Base-by-base conservation (phyloP, 2,797 vertebrate species). In the Notolabrus celidotus region DNA sequence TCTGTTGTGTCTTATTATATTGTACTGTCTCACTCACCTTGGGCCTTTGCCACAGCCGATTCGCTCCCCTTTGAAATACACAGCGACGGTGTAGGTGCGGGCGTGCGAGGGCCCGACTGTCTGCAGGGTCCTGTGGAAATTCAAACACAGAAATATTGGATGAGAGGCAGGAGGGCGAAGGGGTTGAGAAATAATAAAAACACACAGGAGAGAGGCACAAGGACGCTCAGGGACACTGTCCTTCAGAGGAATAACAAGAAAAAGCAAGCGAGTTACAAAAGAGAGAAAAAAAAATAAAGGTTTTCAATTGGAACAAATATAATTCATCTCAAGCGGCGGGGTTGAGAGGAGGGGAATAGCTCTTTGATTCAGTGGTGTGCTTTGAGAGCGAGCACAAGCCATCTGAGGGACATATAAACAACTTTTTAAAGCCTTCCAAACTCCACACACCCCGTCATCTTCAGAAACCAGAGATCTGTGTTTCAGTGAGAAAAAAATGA, bases 21-120 rank as follows among this genome's bases (percentile, higher is more conserved):
- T 47, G 67, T 4, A 38, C 12, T 2, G 63, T 64, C 63, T 71
- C 2, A 79, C 85, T 5, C 96, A 99, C 98, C 97, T 99, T 59
- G 97, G 98, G 74, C 98, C 98, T 95, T 98, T 99, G 79, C 98
- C 98, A 6, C 97, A 99, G 89, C 98, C 98, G 73, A 99, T 99
- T 47, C 98, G 92, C 83, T 98, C 97, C 14, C 97, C 98, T 92
- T 99, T 99, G 93, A 99, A 99, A 84, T 99, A 99, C 57, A 99
- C 98, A 4, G 98, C 97, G 17, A 99, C 98, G 0, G 97, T 99
- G 88, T 99, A 99, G 12, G 97, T 99, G 71, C 97, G 94, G 3
- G 98, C 97, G 60, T 99, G 97, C 4, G 98, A 99, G 0, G 97
- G 97, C 4, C 98, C 98, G 31, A 99, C 97, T 0, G 97, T 99